A percentile compares a stretch with the other conserved stretches of the same genome.
phyloP scores from a whole-genome alignment of 1,140 invertebrate genomes.

The Doryteuthis pealeii region DNA sequence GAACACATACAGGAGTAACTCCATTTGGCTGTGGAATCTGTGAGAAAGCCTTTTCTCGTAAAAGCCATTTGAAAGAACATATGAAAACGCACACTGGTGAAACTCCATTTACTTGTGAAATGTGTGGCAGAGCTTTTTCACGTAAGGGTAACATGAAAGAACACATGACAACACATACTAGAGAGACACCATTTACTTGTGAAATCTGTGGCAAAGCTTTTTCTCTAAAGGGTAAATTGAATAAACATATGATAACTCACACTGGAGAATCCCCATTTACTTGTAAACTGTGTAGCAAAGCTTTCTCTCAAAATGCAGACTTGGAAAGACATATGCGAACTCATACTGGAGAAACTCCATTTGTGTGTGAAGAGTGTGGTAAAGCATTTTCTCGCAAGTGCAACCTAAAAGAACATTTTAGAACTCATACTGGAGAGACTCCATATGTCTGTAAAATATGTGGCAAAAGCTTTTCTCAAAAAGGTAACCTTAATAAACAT shows the following conservation, averaged over 20 bases:
- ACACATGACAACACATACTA: slow-evolving; percentile 56
- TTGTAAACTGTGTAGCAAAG: slow-evolving; percentile 54
- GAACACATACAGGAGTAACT: slow-evolving; percentile 95
- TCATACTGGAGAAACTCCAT: too few relatives aligned
- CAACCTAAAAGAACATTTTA: slow-evolving; percentile 91
- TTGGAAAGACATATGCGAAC: slow-evolving; percentile 25
- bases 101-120: slow-evolving; percentile 53
- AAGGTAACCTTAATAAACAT: too few relatives aligned
- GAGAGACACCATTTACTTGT: slow-evolving; percentile 52
- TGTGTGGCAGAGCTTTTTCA: slow-evolving; percentile 49
- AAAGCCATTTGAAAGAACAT: slow-evolving; percentile 47
- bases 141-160: slow-evolving; percentile 39
- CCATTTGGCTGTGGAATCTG: slow-evolving; percentile 98
- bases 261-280: slow-evolving; percentile 47
- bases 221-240: slow-evolving; percentile 64
- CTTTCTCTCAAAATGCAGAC: slow-evolving; percentile 35
- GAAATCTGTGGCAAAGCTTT: slow-evolving; percentile 49
- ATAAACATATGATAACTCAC: slow-evolving; percentile 51
- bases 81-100: slow-evolving; percentile 56
- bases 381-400: too few relatives aligned
- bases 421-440: too few relatives aligned
- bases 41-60: slow-evolving; percentile 80
- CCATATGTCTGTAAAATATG: too few relatives aligned
- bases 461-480: too few relatives aligned
- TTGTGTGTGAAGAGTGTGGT: too few relatives aligned